A percentile compares a stretch with the other conserved stretches of the same genome.
These are phyloP conservation scores for Eufriesea mexicana DNA, from an alignment of 1,140 invertebrate genomes.

Conservation along the genomic window DNA sequence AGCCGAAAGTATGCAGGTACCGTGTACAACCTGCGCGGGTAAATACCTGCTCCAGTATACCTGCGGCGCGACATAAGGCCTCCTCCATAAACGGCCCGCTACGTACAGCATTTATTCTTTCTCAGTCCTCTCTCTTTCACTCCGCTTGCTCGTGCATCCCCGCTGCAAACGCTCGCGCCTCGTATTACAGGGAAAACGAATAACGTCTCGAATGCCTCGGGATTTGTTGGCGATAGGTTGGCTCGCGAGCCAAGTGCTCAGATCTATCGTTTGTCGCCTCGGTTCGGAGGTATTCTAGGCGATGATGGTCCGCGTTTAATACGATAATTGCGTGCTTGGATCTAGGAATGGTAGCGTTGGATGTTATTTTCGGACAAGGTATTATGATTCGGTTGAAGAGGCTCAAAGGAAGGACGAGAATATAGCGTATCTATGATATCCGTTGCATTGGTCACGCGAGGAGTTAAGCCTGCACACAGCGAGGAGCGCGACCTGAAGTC, in stretches of 20 bases:
- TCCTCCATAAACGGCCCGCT: constrained; percentile 56
- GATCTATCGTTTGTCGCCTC: background rate
- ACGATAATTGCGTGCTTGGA: no score
- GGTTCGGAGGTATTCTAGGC: no score
- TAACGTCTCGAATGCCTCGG: background rate
- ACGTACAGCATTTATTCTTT: constrained; percentile 52
- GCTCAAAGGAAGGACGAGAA: no score
- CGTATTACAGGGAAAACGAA: background rate
- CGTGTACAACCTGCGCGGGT: constrained; percentile 62
- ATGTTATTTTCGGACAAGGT: no score
- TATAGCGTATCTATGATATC: no score
- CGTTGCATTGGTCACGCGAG: background rate
- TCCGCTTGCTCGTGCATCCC: background rate
- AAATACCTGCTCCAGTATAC: constrained; percentile 64
- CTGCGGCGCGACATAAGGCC: constrained; percentile 57
- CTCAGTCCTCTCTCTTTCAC: background rate
- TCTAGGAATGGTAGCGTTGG: no score
- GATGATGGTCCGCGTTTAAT: no score
- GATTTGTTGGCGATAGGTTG: background rate
- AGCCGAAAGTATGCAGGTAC: constrained; percentile 64
- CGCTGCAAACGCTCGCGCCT: background rate
- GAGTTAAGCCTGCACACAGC: background rate
- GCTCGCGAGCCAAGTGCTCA: background rate
- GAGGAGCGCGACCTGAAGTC: background rate
- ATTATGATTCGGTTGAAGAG: no score